These are phyloP conservation scores for Eupleurogrammus muticus DNA, from an alignment of 2,797 vertebrate genomes.

Conservation along the genomic window DNA sequence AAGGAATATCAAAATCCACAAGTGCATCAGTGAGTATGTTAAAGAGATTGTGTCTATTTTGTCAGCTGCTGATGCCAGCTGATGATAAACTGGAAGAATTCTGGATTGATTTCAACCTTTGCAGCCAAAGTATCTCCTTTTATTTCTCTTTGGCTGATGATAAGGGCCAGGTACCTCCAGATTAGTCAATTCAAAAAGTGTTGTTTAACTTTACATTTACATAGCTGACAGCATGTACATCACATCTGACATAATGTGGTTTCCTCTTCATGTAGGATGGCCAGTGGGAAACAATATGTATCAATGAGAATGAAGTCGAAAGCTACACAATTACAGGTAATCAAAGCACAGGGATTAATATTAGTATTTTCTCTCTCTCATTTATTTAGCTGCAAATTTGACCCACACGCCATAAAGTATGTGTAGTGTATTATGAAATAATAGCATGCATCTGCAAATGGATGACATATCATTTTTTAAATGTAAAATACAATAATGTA, in stretches of 20 bases:
- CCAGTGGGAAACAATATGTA: conserved; percentile 92
- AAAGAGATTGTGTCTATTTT: conserved; percentile 50
- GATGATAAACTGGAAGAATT: conserved; percentile 96
- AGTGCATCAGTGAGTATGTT: conserved; percentile 6
- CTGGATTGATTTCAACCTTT: conserved; percentile 97
- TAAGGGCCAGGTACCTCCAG: conserved; percentile 73
- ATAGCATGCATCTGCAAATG: neutral
- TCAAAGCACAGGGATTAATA: conserved; percentile 1
- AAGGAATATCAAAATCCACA: neutral
- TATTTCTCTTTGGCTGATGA: conserved; percentile 88
- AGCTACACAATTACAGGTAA: conserved; percentile 91
- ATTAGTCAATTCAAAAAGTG: neutral
- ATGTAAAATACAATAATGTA: neutral
- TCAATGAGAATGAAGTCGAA: conserved; percentile 89
- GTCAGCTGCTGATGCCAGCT: conserved; percentile 90
- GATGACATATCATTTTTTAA: neutral
- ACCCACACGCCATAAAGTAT: neutral
- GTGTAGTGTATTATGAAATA: neutral
- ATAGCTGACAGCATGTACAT: neutral
- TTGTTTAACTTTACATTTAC: conserved; percentile 5
- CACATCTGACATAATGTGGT: neutral
- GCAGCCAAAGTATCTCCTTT: conserved; percentile 93
- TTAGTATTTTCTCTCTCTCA: neutral
- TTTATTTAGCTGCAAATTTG: neutral
- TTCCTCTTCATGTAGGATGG: conserved; percentile 78